phyloP scores from a whole-genome alignment of 2,113 vertebrate genomes.

The Solenodon paradoxus region DNA sequence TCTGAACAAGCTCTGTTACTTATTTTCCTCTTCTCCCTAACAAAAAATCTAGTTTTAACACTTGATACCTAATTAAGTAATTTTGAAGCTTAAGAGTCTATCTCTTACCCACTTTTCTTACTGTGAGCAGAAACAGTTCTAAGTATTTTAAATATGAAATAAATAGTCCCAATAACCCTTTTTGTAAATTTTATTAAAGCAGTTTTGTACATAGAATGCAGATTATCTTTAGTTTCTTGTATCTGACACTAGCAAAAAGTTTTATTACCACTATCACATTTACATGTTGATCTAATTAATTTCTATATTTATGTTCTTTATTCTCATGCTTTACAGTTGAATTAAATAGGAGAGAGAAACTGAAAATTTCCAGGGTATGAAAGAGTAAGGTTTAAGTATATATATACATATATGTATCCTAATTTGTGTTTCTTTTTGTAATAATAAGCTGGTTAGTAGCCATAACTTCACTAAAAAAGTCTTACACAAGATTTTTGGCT shows the following conservation, averaged over 20 bases:
- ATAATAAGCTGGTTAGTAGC: no score
- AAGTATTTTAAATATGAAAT: slow-evolving; percentile 15
- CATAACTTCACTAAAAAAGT: background rate
- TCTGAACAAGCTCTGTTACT: background rate
- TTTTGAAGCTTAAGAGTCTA: background rate
- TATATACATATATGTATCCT: background rate
- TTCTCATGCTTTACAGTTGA: background rate
- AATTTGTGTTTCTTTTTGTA: background rate
- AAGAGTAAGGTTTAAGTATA: background rate
- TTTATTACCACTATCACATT: background rate
- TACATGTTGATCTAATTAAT: background rate
- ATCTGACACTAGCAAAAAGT: background rate
- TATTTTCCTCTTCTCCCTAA: background rate
- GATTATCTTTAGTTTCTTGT: background rate
- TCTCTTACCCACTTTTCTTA: background rate
- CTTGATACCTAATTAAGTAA: background rate
- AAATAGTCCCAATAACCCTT: background rate
- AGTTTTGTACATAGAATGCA: background rate
- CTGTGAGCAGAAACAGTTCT: background rate
- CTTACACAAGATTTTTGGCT: background rate
- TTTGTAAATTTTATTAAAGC: background rate
- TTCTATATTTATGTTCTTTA: background rate
- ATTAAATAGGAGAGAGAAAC: background rate
- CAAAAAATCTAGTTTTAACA: background rate
- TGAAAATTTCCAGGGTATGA: fast-evolving